Evolutionary conservation across 2,797 vertebrate genomes (phyloP).

Genomic region (Sebastes cheni): DNA sequence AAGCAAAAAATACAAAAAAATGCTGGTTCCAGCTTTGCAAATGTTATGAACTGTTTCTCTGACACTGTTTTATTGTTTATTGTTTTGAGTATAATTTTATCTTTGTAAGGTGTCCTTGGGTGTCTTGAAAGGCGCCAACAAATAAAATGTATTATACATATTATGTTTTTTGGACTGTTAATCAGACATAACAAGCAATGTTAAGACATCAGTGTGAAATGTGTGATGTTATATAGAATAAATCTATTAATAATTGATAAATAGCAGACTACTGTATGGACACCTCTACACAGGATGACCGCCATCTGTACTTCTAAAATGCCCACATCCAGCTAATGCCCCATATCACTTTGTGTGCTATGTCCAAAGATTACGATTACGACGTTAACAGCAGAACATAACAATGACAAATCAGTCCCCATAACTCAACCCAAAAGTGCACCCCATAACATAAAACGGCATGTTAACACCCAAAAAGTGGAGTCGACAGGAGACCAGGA

Average conservation of each 20-base stretch:
- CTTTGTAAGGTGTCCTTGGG: too few relatives aligned
- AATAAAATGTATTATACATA: not conserved
- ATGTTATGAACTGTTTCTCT: not conserved
- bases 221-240: not conserved
- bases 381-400: not conserved
- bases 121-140: too few relatives aligned
- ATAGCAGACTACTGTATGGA: not conserved
- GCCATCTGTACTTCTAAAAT: not conserved
- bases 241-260: not conserved
- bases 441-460: slow-evolving; percentile 4
- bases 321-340: not conserved
- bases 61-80: not conserved
- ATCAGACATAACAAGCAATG: not conserved
- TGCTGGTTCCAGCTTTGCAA: not conserved
- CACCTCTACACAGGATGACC: not conserved
- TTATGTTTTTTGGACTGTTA: not conserved
- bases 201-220: not conserved
- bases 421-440: not conserved
- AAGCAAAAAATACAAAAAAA: not conserved
- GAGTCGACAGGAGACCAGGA: not conserved
- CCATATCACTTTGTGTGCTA: not conserved
- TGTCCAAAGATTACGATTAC: not conserved
- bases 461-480: not conserved
- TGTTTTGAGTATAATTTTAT: too few relatives aligned
- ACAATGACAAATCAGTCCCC: not conserved